A percentile compares a stretch with the other conserved stretches of the same genome.
phyloP scores from a whole-genome alignment of 2,797 vertebrate species.

The Xenops minutus region DNA sequence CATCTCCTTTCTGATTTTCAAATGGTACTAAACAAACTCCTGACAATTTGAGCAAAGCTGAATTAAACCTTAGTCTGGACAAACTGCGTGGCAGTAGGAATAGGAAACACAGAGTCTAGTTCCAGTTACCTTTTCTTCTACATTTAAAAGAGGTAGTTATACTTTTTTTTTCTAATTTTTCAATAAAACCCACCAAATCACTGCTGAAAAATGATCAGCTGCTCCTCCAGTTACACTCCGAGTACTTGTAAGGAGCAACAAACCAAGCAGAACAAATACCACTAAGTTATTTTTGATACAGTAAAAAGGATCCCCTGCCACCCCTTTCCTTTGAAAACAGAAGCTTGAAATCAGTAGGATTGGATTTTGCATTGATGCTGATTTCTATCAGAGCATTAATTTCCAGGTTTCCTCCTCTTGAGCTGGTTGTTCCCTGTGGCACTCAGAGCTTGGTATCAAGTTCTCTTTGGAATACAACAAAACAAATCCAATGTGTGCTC shows the following conservation, averaged over 20 bases:
- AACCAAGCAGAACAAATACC: not conserved
- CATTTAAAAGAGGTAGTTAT: not conserved
- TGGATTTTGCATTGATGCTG: not conserved
- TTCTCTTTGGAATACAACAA: not conserved
- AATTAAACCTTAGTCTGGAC: not conserved
- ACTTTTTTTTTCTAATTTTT: accelerated
- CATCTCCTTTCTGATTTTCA: not conserved
- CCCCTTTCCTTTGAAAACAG: not conserved
- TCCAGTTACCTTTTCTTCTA: not conserved
- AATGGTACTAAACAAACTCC: not conserved
- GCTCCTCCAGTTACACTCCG: not conserved
- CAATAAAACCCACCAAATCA: not conserved
- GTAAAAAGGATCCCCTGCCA: not conserved
- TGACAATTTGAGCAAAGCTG: not conserved
- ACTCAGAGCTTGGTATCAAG: not conserved
- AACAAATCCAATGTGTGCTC: not conserved
- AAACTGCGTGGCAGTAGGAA: accelerated
- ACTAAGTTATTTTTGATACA: not conserved
- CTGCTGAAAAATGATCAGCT: not conserved
- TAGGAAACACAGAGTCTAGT: not conserved
- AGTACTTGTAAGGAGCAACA: not conserved
- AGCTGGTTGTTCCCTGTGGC: not conserved
- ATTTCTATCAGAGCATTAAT: not conserved
- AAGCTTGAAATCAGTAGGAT: not conserved
- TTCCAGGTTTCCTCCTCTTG: not conserved